Conservation (phyloP, 2,888 invertebrate species). For the Fissipunctia ypsillon region DNA sequence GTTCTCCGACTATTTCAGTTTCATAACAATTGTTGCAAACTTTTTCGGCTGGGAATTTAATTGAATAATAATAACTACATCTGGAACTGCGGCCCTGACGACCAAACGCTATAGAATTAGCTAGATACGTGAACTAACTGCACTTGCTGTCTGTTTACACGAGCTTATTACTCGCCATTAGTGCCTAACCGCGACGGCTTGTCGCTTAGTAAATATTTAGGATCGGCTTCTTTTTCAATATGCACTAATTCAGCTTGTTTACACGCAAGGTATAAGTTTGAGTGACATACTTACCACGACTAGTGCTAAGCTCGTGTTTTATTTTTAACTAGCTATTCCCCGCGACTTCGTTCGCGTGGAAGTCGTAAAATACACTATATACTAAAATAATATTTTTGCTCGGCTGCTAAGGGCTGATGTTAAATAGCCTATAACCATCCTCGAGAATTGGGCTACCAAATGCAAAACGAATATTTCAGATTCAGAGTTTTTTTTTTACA, state of each 20-base stretch:
- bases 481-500: too few relatives aligned
- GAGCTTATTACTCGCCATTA: background rate
- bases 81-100: background rate
- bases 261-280: background rate
- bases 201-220: background rate
- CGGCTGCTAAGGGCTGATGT: too few relatives aligned
- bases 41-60: slow-evolving; percentile 19
- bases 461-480: too few relatives aligned
- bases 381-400: too few relatives aligned
- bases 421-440: too few relatives aligned
- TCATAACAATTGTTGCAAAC: slow-evolving; percentile 5
- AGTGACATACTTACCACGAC: too few relatives aligned
- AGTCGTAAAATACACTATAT: too few relatives aligned
- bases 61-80: slow-evolving; percentile 13
- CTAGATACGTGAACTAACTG: background rate
- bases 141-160: background rate
- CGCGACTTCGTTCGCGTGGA: too few relatives aligned
- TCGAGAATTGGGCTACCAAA: too few relatives aligned
- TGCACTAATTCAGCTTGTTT: background rate
- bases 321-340: too few relatives aligned
- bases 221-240: background rate
- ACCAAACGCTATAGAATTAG: background rate
- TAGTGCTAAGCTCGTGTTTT: too few relatives aligned
- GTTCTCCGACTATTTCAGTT: slow-evolving; percentile 30
- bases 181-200: background rate